Percentiles rank a stretch among this genome's conserved stretches.
Evolutionary conservation across 1,140 invertebrate species (phyloP).

Genomic region (Scaptomyza montana): DNA sequence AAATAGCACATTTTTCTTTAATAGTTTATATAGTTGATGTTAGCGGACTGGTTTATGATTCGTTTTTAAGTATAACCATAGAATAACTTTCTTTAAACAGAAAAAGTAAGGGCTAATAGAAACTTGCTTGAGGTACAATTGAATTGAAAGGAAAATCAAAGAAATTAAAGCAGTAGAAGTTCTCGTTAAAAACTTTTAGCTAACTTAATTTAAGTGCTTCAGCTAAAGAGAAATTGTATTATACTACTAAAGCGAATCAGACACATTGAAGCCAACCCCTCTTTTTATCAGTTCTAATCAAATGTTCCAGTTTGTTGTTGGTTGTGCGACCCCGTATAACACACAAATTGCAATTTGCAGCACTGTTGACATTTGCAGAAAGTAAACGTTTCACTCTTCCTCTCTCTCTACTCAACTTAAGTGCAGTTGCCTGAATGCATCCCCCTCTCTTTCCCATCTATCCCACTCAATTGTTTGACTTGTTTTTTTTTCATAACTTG

Average conservation of each 20-base stretch:
- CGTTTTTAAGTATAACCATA: too few species aligned
- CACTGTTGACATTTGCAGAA: slow-evolving; percentile 37
- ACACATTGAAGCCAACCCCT: not conserved
- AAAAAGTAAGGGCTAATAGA: too few species aligned
- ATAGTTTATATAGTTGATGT: not conserved
- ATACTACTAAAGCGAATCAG: not conserved
- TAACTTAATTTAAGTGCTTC: not conserved
- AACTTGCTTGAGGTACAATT: too few species aligned
- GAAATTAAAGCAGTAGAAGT: not conserved
- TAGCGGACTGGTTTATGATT: too few species aligned
- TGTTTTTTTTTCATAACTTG: slow-evolving; percentile 1
- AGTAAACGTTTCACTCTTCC: slow-evolving; percentile 27
- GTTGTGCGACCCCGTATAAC: slow-evolving; percentile 13
- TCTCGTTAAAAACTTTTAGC: not conserved
- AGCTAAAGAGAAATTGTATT: not conserved
- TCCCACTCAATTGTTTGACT: slow-evolving; percentile 2
- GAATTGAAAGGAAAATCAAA: too few species aligned
- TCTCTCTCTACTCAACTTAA: not conserved
- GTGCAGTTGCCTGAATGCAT: slow-evolving; percentile 4
- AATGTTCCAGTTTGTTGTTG: slow-evolving; percentile 5
- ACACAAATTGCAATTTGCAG: slow-evolving; percentile 42
- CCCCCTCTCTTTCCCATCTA: not conserved
- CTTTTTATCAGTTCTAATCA: slow-evolving; percentile 7
- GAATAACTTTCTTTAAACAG: too few species aligned
- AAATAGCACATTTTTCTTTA: too few species aligned